A percentile compares a stretch with the other conserved stretches of the same genome.
phyloP scores from a whole-genome alignment of 2,888 invertebrate genomes.

The Auanema freiburgensis region DNA sequence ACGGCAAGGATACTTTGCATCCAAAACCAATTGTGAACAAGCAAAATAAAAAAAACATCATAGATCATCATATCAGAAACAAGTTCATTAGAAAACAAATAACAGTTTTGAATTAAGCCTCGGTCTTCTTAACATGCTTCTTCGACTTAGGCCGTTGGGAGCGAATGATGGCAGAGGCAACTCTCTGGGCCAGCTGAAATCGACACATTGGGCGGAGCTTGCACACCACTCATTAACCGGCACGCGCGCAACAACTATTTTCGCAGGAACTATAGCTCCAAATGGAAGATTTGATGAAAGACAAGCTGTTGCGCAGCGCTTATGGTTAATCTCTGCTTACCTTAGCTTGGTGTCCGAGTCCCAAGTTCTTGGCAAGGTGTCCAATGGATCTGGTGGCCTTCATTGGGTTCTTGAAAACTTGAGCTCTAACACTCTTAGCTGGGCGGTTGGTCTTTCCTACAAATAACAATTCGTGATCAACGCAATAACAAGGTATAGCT shows the following conservation, averaged over 20 bases:
- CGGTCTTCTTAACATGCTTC: conserved; percentile 38
- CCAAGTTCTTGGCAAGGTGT: conserved; percentile 37
- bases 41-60: conserved; percentile 14
- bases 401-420: conserved; percentile 37
- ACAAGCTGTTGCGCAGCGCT: too few species aligned
- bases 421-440: conserved; percentile 34
- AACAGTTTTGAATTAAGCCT: conserved; percentile 29
- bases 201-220: conserved; percentile 24
- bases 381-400: conserved; percentile 28
- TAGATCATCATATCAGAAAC: conserved; percentile 11
- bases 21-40: conserved; percentile 6
- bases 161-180: conserved; percentile 46
- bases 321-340: neutral
- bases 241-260: conserved; percentile 22
- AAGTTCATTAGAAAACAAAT: conserved; percentile 25
- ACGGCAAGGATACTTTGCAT: conserved; percentile 8
- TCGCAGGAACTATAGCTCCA: conserved; percentile 11
- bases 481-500: conserved; percentile 22
- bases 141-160: conserved; percentile 38
- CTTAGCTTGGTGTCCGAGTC: conserved; percentile 23
- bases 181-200: conserved; percentile 47
- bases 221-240: conserved; percentile 25
- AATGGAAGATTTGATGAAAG: too few species aligned
- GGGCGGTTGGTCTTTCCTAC: conserved; percentile 21
- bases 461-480: neutral